A percentile compares a stretch with the other conserved stretches of the same genome.
Conservation (phyloP, 92 coral and sea anemone species). For the Heliopora coerulea region DNA sequence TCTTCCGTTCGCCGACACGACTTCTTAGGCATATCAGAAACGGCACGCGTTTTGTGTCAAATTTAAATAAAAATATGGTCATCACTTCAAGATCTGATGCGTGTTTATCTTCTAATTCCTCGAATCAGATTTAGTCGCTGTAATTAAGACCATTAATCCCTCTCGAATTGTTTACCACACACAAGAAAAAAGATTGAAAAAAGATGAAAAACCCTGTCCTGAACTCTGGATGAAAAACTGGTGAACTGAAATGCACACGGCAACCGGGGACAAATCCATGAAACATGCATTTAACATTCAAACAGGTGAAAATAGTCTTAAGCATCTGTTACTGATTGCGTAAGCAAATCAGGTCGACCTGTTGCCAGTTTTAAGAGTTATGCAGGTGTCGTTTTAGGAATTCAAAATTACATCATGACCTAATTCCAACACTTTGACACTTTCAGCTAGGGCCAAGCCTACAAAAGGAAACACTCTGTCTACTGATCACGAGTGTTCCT, state of each 20-base stretch:
- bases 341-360: too few species aligned
- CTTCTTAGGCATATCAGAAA: slow-evolving; percentile 17
- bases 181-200: background rate
- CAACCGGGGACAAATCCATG: background rate
- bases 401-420: background rate
- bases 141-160: slow-evolving; percentile 25
- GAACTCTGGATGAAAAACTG: background rate
- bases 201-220: slow-evolving; percentile 2
- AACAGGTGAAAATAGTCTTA: background rate
- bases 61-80: slow-evolving; percentile 15
- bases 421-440: background rate
- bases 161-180: slow-evolving; percentile 9
- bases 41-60: slow-evolving; percentile 44
- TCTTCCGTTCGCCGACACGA: slow-evolving; percentile 29
- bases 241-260: background rate
- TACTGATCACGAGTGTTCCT: background rate
- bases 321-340: too few species aligned
- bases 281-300: too few species aligned
- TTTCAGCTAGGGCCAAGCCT: background rate
- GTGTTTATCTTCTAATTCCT: slow-evolving; percentile 30
- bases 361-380: background rate
- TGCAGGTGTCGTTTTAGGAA: slow-evolving; percentile 2
- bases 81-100: slow-evolving; percentile 10
- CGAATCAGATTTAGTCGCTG: slow-evolving; percentile 6
- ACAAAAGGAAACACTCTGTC: background rate